Conservation (phyloP, 2,888 invertebrate genomes). For the Heteromurus nitidus region DNA sequence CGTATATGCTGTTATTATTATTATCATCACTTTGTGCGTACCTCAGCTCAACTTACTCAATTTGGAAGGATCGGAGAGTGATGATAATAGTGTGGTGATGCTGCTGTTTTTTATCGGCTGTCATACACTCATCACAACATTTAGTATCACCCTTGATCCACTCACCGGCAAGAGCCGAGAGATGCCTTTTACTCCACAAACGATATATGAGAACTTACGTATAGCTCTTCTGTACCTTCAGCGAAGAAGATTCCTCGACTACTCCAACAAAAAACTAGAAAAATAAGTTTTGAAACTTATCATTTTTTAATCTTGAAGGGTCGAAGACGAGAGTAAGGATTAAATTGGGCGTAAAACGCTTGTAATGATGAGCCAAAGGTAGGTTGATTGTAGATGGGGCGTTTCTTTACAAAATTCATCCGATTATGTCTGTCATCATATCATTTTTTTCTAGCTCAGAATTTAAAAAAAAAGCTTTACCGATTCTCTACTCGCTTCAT, state of each 20-base stretch:
- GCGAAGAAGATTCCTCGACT: background rate
- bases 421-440: slow-evolving; percentile 68
- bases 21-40: slow-evolving; percentile 30
- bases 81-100: slow-evolving; percentile 46
- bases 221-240: background rate
- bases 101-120: slow-evolving; percentile 60
- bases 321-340: slow-evolving; percentile 57
- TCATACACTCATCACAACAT: slow-evolving; percentile 62
- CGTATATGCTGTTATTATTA: slow-evolving; percentile 29
- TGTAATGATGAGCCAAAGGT: slow-evolving; percentile 71
- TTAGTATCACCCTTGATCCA: slow-evolving; percentile 48
- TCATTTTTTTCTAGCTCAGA: slow-evolving; percentile 1
- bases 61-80: slow-evolving; percentile 22
- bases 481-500: background rate
- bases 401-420: slow-evolving; percentile 65
- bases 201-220: too few relatives aligned
- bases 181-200: slow-evolving; percentile 23
- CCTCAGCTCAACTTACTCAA: slow-evolving; percentile 5
- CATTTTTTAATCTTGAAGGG: slow-evolving; percentile 59
- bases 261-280: background rate
- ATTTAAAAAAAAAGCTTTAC: slow-evolving; percentile 1
- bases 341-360: slow-evolving; percentile 72
- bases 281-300: slow-evolving; percentile 41
- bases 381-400: slow-evolving; percentile 67
- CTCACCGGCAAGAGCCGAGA: slow-evolving; percentile 19